Conservation (phyloP, 2,888 invertebrate species). For the Xiphydria camelus region DNA sequence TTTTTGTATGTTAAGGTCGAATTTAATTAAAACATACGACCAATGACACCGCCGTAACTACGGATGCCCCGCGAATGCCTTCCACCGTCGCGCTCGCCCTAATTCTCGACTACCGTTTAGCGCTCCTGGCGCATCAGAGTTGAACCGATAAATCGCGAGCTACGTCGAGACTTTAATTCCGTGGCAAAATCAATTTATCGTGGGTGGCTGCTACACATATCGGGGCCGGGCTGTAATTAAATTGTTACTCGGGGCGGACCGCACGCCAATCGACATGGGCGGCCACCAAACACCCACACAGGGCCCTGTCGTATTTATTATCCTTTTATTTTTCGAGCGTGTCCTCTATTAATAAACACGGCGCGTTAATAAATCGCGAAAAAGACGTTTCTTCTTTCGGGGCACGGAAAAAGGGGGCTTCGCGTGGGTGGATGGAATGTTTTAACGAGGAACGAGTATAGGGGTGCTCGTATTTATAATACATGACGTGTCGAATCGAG, state of each 20-base stretch:
- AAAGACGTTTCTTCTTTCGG: background rate
- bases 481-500: too few relatives aligned
- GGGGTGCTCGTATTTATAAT: too few relatives aligned
- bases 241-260: constrained; percentile 57
- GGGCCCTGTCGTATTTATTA: constrained; percentile 31
- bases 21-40: too few relatives aligned
- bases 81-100: too few relatives aligned
- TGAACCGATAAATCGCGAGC: constrained; percentile 48
- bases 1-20: too few relatives aligned
- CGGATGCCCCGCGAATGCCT: too few relatives aligned
- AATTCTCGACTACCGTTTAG: constrained; percentile 50
- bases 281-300: constrained; percentile 44
- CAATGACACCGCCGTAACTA: too few relatives aligned
- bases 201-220: constrained; percentile 57
- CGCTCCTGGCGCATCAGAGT: too few relatives aligned
- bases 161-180: constrained; percentile 51
- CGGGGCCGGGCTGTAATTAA: constrained; percentile 52
- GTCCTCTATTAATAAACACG: constrained; percentile 49
- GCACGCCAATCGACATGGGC: constrained; percentile 57
- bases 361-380: constrained; percentile 39
- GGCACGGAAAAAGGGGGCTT: too few relatives aligned
- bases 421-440: too few relatives aligned
- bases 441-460: too few relatives aligned
- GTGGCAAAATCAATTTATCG: constrained; percentile 58
- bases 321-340: constrained; percentile 42